Percentiles rank a stretch among this genome's conserved stretches.
Conservation (phyloP, 2,113 vertebrate genomes). For the Oncorhynchus kisutch region DNA sequence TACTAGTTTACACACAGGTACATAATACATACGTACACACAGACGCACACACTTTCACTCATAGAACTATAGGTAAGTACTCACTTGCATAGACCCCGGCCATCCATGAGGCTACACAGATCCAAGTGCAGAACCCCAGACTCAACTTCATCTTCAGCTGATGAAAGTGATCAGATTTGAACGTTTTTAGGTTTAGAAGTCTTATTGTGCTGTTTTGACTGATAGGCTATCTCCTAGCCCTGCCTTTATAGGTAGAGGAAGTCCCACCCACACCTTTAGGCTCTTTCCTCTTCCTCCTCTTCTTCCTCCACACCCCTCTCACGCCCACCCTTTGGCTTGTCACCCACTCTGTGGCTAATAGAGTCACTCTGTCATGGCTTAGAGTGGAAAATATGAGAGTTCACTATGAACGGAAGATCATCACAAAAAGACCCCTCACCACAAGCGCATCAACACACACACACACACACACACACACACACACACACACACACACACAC, state of each 20-base stretch:
- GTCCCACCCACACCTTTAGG: neutral
- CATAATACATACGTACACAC: neutral
- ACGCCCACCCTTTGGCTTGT: neutral
- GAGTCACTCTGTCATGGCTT: neutral
- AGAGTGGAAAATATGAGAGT: slow-evolving; percentile 46
- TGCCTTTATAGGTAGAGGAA: slow-evolving; percentile 33
- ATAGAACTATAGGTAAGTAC: slow-evolving; percentile 19
- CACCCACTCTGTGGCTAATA: neutral
- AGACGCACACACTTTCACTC: neutral
- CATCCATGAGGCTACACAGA: slow-evolving; percentile 41
- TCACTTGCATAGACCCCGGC: slow-evolving; percentile 44
- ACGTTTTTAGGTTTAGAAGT: too few species aligned
- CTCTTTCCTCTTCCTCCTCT: neutral
- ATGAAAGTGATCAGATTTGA: neutral
- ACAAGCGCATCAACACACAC: slow-evolving; percentile 5
- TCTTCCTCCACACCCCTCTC: neutral
- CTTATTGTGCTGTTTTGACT: slow-evolving; percentile 1
- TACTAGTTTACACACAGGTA: neutral
- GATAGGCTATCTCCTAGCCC: neutral
- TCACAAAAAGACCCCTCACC: slow-evolving; percentile 25
- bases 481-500: neutral
- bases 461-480: neutral
- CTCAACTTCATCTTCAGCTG: slow-evolving; percentile 38
- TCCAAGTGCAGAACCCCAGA: slow-evolving; percentile 21
- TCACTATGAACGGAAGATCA: slow-evolving; percentile 6